Evolutionary conservation across 1,140 invertebrate species (phyloP).

Genomic region (Campoletis sonorensis): DNA sequence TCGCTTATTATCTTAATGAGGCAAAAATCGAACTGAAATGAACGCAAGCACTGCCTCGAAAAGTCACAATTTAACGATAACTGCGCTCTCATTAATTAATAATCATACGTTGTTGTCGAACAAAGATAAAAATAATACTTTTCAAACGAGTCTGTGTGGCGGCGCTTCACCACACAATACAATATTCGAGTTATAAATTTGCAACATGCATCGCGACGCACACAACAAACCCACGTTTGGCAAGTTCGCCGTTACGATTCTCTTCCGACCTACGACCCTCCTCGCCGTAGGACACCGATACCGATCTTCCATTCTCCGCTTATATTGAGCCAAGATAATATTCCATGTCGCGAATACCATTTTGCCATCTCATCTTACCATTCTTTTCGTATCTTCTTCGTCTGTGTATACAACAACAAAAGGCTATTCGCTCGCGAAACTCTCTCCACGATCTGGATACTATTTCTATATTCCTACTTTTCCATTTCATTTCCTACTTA

Average conservation of each 20-base stretch:
- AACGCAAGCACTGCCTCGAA: too few species aligned
- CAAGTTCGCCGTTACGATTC: conserved; percentile 31
- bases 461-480: conserved; percentile 10
- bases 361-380: conserved; percentile 23
- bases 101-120: neutral
- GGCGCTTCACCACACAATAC: neutral
- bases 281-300: conserved; percentile 40
- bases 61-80: too few species aligned
- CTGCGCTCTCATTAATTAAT: neutral
- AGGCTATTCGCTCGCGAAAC: neutral
- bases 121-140: neutral
- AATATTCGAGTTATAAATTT: neutral
- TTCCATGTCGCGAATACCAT: conserved; percentile 32
- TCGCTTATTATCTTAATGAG: too few species aligned
- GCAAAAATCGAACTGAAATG: too few species aligned
- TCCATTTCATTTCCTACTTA: conserved; percentile 2
- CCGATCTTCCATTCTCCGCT: conserved; percentile 30
- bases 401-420: conserved; percentile 3
- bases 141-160: neutral
- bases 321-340: conserved; percentile 35
- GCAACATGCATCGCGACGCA: conserved; percentile 3
- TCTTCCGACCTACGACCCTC: conserved; percentile 40
- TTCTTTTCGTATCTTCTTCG: neutral
- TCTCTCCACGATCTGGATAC: neutral
- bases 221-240: neutral